These are phyloP conservation scores for Erpetoichthys calabaricus DNA, from an alignment of 2,797 vertebrate species.

Conservation along the genomic window DNA sequence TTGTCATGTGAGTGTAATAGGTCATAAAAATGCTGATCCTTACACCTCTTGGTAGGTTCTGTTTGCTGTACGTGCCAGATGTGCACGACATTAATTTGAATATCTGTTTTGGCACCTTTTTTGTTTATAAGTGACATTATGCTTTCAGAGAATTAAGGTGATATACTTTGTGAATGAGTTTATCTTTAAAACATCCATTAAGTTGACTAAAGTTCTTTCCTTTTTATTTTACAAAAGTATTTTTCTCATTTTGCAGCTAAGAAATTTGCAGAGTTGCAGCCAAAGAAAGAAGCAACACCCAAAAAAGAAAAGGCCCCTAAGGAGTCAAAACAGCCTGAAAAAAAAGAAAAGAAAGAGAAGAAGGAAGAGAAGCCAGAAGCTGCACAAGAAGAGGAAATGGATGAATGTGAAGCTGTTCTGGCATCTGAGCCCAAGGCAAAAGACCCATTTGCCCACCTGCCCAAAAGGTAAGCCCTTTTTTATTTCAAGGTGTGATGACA, in stretches of 20 bases:
- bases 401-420: constrained; percentile 71
- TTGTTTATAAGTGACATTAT: too few relatives aligned
- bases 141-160: too few relatives aligned
- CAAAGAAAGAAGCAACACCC: constrained; percentile 65
- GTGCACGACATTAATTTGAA: too few relatives aligned
- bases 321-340: constrained; percentile 57
- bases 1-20: too few relatives aligned
- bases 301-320: constrained; percentile 71
- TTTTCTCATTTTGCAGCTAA: constrained; percentile 46
- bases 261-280: constrained; percentile 80
- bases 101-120: too few relatives aligned
- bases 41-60: too few relatives aligned
- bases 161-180: too few relatives aligned
- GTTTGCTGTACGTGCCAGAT: too few relatives aligned
- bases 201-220: too few relatives aligned
- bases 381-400: constrained; percentile 60
- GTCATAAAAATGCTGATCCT: too few relatives aligned
- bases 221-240: not conserved
- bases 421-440: constrained; percentile 79
- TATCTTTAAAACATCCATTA: too few relatives aligned
- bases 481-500: too few relatives aligned
- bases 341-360: constrained; percentile 71
- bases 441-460: constrained; percentile 75
- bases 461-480: constrained; percentile 58
- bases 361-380: constrained; percentile 50